phyloP scores from a whole-genome alignment of 2,888 invertebrate genomes.

The Zootermopsis nevadensis region DNA sequence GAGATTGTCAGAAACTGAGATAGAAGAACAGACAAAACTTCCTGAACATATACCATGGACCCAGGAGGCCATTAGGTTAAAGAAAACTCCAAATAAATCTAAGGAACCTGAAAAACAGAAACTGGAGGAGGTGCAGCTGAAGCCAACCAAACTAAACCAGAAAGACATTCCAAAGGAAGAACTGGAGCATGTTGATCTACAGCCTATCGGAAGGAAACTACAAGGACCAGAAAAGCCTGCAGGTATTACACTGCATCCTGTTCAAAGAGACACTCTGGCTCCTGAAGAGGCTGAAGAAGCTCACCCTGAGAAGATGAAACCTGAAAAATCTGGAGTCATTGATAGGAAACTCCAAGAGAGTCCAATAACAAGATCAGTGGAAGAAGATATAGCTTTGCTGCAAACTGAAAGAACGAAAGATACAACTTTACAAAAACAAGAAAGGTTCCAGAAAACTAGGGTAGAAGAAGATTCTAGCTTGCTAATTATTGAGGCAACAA shows the following conservation, averaged over 20 bases:
- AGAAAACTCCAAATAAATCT: conserved; percentile 62
- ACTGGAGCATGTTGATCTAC: conserved; percentile 46
- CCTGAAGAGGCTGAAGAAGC: neutral
- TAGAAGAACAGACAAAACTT: conserved; percentile 46
- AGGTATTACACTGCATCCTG: conserved; percentile 67
- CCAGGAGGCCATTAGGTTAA: conserved; percentile 50
- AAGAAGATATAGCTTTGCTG: conserved; percentile 56
- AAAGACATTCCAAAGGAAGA: conserved; percentile 52
- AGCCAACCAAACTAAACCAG: conserved; percentile 58
- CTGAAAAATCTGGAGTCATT: neutral
- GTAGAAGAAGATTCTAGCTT: conserved; percentile 37
- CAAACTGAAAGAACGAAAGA: conserved; percentile 54
- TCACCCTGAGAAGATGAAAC: conserved; percentile 49
- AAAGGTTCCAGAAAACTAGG: conserved; percentile 32
- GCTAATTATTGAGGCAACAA: conserved; percentile 36
- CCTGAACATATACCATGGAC: conserved; percentile 38
- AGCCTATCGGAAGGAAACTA: conserved; percentile 19
- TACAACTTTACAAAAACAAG: conserved; percentile 40
- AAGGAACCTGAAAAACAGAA: conserved; percentile 62
- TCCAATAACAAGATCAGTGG: conserved; percentile 51
- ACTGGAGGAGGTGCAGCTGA: conserved; percentile 66
- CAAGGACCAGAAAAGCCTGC: conserved; percentile 59
- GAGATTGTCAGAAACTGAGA: conserved; percentile 45
- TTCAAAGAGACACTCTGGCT: neutral
- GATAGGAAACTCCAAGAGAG: conserved; percentile 48